Conservation (phyloP, 1,140 invertebrate species). For the Cotesia typhae region DNA sequence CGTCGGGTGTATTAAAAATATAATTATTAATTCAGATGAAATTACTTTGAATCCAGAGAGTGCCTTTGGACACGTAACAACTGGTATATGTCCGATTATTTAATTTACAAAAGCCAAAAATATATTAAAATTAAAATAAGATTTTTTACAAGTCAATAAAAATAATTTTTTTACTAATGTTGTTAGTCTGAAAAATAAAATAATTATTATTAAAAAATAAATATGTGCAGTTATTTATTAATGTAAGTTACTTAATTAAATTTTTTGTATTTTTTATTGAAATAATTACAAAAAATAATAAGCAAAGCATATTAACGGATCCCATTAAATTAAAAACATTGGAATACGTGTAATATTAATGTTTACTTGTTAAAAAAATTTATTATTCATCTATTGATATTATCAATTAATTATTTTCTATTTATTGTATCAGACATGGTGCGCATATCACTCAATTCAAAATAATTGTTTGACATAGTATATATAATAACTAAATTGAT, state of each 20-base stretch:
- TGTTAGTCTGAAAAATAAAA: too few species aligned
- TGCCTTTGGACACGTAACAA: constrained; percentile 73
- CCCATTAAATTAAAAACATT: too few species aligned
- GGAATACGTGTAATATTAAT: too few species aligned
- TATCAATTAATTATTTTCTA: too few species aligned
- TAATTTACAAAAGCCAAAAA: constrained; percentile 54
- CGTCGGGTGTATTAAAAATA: constrained; percentile 83
- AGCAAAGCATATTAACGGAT: background rate
- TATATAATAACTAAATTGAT: background rate
- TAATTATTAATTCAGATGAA: constrained; percentile 71
- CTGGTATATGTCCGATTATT: constrained; percentile 78
- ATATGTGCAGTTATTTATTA: background rate
- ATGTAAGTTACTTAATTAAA: too few species aligned
- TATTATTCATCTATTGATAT: too few species aligned
- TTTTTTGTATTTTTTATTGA: constrained; percentile 10
- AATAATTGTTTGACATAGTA: too few species aligned
- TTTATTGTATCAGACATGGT: too few species aligned
- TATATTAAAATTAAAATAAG: constrained; percentile 3
- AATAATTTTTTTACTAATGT: too few species aligned
- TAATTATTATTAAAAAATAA: background rate
- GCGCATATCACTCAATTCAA: too few species aligned
- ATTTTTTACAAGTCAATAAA: constrained; percentile 3
- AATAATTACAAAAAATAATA: constrained; percentile 9
- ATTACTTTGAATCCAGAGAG: constrained; percentile 70
- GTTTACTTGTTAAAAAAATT: too few species aligned